These are phyloP conservation scores for Zaprionus tsacasi DNA, from an alignment of 1,140 invertebrate species.

Conservation along the genomic window DNA sequence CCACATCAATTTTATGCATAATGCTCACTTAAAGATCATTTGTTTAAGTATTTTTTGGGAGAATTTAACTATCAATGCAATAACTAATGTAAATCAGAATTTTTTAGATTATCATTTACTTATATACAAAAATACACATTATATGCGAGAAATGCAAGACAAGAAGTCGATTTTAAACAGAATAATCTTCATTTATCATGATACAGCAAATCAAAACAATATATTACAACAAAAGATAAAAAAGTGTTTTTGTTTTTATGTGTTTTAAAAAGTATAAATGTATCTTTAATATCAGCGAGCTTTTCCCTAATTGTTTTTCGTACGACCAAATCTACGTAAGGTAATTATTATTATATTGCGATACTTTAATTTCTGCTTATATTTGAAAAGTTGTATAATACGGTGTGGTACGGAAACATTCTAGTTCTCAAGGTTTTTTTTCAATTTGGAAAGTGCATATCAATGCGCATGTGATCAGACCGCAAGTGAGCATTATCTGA, in stretches of 20 bases:
- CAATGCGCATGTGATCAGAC: background rate
- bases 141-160: conserved; percentile 21
- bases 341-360: background rate
- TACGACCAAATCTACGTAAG: background rate
- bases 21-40: conserved; percentile 26
- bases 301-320: conserved; percentile 4
- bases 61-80: conserved; percentile 17
- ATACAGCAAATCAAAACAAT: conserved; percentile 54
- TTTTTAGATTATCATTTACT: conserved; percentile 12
- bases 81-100: conserved; percentile 6
- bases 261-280: too few relatives aligned
- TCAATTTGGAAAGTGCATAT: conserved; percentile 14
- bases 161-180: conserved; percentile 38
- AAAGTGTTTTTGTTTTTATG: too few relatives aligned
- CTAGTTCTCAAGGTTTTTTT: conserved; percentile 11
- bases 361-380: background rate
- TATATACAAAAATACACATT: background rate
- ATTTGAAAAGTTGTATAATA: background rate
- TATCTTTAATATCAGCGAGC: conserved; percentile 27
- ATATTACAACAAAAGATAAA: conserved; percentile 40
- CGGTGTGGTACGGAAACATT: background rate
- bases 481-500: conserved; percentile 3
- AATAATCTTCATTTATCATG: conserved; percentile 43
- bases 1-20: conserved; percentile 44
- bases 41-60: conserved; percentile 21